These are phyloP conservation scores for Ornithoptera priamus DNA, from an alignment of 2,888 invertebrate species.

Conservation along the genomic window DNA sequence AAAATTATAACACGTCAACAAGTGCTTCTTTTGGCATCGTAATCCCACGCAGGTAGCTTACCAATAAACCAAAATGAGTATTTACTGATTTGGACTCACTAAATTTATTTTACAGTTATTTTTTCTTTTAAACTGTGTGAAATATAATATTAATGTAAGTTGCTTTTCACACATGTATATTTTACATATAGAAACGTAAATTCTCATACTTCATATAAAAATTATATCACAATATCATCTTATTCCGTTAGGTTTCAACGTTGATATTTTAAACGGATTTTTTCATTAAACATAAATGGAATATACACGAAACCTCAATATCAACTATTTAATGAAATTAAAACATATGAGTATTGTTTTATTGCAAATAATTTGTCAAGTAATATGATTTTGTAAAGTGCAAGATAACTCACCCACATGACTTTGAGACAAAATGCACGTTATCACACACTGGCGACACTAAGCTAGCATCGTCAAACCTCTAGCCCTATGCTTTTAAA, in stretches of 20 bases:
- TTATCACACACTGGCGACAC: slow-evolving; percentile 44
- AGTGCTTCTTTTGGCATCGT: neutral
- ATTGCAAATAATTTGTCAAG: neutral
- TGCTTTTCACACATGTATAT: too few relatives aligned
- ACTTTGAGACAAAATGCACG: slow-evolving; percentile 40
- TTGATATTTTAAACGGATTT: too few relatives aligned
- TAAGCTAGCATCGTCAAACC: slow-evolving; percentile 40
- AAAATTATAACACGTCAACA: slow-evolving; percentile 1
- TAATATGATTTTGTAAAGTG: neutral
- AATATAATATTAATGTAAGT: neutral
- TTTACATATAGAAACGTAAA: too few relatives aligned
- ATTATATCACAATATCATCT: too few relatives aligned
- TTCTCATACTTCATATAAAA: too few relatives aligned
- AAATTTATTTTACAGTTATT: neutral
- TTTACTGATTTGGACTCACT: neutral
- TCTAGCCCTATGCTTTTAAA: slow-evolving; percentile 58
- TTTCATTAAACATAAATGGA: neutral
- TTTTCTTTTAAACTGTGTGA: neutral
- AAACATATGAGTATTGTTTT: neutral
- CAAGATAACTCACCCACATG: slow-evolving; percentile 38
- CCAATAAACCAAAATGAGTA: neutral
- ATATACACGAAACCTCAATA: neutral
- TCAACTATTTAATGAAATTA: neutral
- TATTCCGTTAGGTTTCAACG: too few relatives aligned
- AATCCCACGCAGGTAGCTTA: neutral